phyloP scores from a whole-genome alignment of 2,797 vertebrate species.

The Rhincodon typus region DNA sequence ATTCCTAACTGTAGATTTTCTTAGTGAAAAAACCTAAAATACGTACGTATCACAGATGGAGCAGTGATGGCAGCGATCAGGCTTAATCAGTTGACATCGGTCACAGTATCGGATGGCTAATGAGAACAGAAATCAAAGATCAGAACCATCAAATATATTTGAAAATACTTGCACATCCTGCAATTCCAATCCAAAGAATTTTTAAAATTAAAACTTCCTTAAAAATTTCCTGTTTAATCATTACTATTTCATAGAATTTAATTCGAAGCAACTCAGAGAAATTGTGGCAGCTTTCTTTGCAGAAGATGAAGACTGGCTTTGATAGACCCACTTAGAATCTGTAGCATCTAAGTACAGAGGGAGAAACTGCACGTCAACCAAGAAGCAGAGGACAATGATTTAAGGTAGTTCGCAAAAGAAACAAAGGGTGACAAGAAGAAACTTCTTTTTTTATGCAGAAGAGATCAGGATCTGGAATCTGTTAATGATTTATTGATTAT shows the following conservation, averaged over 20 bases:
- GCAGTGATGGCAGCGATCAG: slow-evolving; percentile 96
- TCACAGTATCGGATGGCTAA: slow-evolving; percentile 94
- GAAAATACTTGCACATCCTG: not conserved
- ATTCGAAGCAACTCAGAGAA: too few relatives aligned
- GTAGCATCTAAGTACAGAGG: too few relatives aligned
- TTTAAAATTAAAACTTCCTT: not conserved
- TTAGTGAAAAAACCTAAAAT: slow-evolving; percentile 38
- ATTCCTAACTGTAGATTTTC: not conserved
- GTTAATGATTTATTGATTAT: too few relatives aligned
- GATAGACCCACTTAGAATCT: too few relatives aligned
- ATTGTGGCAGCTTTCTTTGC: too few relatives aligned
- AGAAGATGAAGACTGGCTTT: too few relatives aligned
- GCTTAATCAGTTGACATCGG: slow-evolving; percentile 92
- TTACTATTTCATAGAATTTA: not conserved
- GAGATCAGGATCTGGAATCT: too few relatives aligned
- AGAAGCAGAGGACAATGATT: too few relatives aligned
- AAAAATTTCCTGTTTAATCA: not conserved
- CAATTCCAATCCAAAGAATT: not conserved
- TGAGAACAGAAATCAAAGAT: slow-evolving; percentile 42
- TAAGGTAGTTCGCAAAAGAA: too few relatives aligned
- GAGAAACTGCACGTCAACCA: too few relatives aligned
- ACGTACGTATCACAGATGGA: slow-evolving; percentile 96
- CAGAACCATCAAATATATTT: not conserved
- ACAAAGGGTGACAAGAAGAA: too few relatives aligned
- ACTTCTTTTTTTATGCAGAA: too few relatives aligned